Conservation (phyloP, 2,113 vertebrate genomes). For the Aldabrachelys gigantea region DNA sequence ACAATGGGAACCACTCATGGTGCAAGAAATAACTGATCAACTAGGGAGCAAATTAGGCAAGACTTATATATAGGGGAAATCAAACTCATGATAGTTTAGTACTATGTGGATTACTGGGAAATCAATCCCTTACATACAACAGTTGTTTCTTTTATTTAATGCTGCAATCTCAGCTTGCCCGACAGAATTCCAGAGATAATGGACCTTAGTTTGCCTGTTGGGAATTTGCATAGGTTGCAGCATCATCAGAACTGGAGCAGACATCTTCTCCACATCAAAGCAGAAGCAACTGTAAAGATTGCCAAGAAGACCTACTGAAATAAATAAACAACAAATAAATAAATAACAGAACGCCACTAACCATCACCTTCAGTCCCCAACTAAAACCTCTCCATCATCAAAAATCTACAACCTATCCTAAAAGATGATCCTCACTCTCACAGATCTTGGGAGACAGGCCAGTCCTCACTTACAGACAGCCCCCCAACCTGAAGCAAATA, state of each 20-base stretch:
- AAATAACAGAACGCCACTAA: no score
- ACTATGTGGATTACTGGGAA: neutral
- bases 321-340: neutral
- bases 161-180: neutral
- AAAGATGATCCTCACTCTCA: no score
- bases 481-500: no score
- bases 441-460: no score
- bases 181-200: neutral
- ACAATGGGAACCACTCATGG: neutral
- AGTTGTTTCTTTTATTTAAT: neutral
- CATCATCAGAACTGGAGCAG: neutral
- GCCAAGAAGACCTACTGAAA: neutral
- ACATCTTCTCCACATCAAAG: neutral
- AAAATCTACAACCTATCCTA: no score
- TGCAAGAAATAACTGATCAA: neutral
- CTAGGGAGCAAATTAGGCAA: rapidly evolving
- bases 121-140: neutral
- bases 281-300: neutral
- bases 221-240: neutral
- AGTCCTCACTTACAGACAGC: no score
- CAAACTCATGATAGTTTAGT: rapidly evolving
- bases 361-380: no score
- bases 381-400: no score
- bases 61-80: neutral
- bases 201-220: neutral